These are phyloP conservation scores for Drosophila rufa DNA, from an alignment of 1,140 invertebrate species.

Conservation along the genomic window DNA sequence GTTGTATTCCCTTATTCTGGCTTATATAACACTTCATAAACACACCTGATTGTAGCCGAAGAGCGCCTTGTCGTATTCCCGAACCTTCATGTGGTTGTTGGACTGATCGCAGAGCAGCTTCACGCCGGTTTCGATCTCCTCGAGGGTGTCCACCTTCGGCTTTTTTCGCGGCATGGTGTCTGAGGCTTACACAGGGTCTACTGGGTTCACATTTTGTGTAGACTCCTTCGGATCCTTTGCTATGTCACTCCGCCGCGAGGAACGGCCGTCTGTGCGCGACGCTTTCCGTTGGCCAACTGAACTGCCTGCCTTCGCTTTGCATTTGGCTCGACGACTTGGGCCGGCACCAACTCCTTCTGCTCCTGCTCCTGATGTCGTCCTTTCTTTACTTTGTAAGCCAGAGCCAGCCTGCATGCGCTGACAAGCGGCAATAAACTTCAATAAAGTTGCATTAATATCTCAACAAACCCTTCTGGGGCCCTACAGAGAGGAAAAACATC, in stretches of 20 bases:
- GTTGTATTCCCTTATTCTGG: too few species aligned
- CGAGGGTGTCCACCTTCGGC: conserved; percentile 85
- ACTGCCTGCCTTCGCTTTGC: conserved; percentile 35
- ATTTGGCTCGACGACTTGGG: conserved; percentile 36
- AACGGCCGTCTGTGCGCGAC: conserved; percentile 38
- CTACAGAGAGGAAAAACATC: conserved; percentile 9
- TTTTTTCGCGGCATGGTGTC: conserved; percentile 80
- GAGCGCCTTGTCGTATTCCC: conserved; percentile 89
- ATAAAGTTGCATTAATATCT: conserved; percentile 78
- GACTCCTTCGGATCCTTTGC: too few species aligned
- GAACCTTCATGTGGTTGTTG: conserved; percentile 89
- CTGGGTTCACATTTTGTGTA: neutral
- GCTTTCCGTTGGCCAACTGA: conserved; percentile 65
- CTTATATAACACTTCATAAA: too few species aligned
- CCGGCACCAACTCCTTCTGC: neutral
- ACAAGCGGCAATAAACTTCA: conserved; percentile 80
- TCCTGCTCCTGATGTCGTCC: conserved; percentile 9
- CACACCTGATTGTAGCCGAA: conserved; percentile 89
- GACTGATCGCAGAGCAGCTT: conserved; percentile 89
- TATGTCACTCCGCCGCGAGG: conserved; percentile 4
- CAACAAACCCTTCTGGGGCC: conserved; percentile 49
- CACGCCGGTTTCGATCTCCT: conserved; percentile 86
- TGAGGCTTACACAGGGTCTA: neutral
- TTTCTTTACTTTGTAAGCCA: conserved; percentile 35
- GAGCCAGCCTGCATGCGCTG: conserved; percentile 69